phyloP scores from a whole-genome alignment of 2,797 vertebrate species.

The Diceros bicornis region DNA sequence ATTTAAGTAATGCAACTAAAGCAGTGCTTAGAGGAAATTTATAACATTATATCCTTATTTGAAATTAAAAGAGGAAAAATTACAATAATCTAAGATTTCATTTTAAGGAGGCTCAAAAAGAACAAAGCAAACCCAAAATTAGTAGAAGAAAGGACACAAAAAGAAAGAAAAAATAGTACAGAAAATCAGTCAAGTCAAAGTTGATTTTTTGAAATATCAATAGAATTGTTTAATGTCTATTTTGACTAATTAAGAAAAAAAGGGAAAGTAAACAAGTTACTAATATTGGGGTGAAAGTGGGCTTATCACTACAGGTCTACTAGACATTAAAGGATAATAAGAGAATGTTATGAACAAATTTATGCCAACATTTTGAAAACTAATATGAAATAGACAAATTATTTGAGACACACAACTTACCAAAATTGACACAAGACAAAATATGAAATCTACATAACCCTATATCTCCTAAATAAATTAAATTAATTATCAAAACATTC shows the following conservation, averaged over 20 bases:
- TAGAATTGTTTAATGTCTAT: not conserved
- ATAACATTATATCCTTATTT: not conserved
- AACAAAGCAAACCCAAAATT: not conserved
- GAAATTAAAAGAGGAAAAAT: not conserved
- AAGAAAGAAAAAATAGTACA: not conserved
- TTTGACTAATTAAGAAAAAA: not conserved
- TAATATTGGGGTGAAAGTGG: not conserved
- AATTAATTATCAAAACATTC: slow-evolving; percentile 24
- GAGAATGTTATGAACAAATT: not conserved
- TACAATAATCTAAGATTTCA: not conserved
- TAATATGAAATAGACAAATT: slow-evolving; percentile 1
- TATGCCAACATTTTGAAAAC: not conserved
- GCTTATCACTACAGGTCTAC: not conserved
- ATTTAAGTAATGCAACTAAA: not conserved
- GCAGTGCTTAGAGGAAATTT: not conserved
- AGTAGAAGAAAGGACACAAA: not conserved
- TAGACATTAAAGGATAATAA: not conserved
- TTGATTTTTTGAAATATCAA: slow-evolving; percentile 16
- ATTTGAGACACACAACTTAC: not conserved
- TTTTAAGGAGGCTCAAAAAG: not conserved
- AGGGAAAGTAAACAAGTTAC: not conserved
- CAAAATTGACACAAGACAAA: not conserved
- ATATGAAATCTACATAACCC: not conserved
- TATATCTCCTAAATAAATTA: slow-evolving; percentile 14
- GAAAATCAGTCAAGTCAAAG: not conserved